These are phyloP conservation scores for Scaptomyza cyrtandrae DNA, from an alignment of 2,888 invertebrate genomes.

Conservation along the genomic window DNA sequence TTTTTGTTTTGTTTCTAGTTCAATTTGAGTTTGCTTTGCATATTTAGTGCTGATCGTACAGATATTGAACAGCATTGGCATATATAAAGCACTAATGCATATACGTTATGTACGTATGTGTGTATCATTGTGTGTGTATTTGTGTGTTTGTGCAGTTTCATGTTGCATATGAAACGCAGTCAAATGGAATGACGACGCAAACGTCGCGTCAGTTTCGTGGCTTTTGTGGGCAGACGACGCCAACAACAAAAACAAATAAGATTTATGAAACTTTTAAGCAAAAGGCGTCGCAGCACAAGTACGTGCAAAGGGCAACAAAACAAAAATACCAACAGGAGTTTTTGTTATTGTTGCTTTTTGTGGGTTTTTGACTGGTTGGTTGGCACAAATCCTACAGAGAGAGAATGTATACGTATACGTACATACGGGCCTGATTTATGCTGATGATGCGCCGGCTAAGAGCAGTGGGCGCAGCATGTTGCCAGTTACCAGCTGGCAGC, in stretches of 20 bases:
- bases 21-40: conserved; percentile 56
- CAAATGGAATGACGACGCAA: conserved; percentile 77
- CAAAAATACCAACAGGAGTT: conserved; percentile 13
- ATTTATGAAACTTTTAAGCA: conserved; percentile 81
- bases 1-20: too few relatives aligned
- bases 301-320: conserved; percentile 28
- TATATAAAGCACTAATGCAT: background rate
- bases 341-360: conserved; percentile 30
- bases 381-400: conserved; percentile 58
- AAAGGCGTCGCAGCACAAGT: conserved; percentile 62
- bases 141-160: conserved; percentile 54
- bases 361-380: conserved; percentile 33
- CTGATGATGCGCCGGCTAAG: conserved; percentile 61
- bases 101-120: conserved; percentile 12
- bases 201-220: conserved; percentile 41
- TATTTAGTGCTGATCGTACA: conserved; percentile 74
- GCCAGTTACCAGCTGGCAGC: conserved; percentile 22
- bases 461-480: conserved; percentile 39
- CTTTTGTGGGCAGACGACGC: conserved; percentile 69
- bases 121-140: conserved; percentile 13
- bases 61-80: conserved; percentile 73
- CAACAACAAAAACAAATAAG: conserved; percentile 67
- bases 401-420: conserved; percentile 1
- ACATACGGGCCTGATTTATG: conserved; percentile 69
- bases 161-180: conserved; percentile 73